Base-by-base conservation (phyloP, 2,797 vertebrate species). In the Sebastes itinus region DNA sequence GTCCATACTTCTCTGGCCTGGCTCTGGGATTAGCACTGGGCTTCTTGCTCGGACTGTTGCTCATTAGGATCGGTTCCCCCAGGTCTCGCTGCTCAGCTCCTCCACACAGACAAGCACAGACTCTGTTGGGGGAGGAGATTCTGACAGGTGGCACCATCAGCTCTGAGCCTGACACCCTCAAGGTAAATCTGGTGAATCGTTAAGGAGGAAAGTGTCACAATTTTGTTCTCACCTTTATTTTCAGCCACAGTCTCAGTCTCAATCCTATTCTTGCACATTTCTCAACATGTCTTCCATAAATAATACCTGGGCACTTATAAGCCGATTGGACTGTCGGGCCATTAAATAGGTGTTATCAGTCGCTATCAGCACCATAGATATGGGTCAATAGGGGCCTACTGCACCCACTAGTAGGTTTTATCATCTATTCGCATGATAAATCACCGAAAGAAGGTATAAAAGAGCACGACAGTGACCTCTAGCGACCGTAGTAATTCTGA, bases 1-100 rank as follows among this genome's bases (percentile, higher is more conserved):
- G 96, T 1, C 90, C 97, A 5, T 98, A 97, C 62, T 75, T 96
- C 10, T 97, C 97, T 0, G 97, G 97, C 20, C 93, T 97, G 66
- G 95, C 95, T 74, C 76, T 97, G 68, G 97, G 97, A 6, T 82
- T 97, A 71, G 90, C 95, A 8, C 75, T 96, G 1, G 97, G 97
- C 59, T 96, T 98, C 78, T 68, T 97, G 78, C 79, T 97, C 2
- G 97, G 97, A 60, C 94, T 98, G 79, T 85, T 97, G 18, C 91
- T 97, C 52, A 70, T 98, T 61, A 94, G 92, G 62, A 89, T 97
- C 75, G 91, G 84, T 81, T 87, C 94, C 75, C 35, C 87, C 27
- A 84, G 77, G 75, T 69, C 72, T 25, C 59, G 7, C 30, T 35
- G 55, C 0, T 60, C 55, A 9, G 77, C 54, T 0, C 33, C 68